phyloP scores from a whole-genome alignment of 2,888 invertebrate genomes.

The Tinea trinotella region DNA sequence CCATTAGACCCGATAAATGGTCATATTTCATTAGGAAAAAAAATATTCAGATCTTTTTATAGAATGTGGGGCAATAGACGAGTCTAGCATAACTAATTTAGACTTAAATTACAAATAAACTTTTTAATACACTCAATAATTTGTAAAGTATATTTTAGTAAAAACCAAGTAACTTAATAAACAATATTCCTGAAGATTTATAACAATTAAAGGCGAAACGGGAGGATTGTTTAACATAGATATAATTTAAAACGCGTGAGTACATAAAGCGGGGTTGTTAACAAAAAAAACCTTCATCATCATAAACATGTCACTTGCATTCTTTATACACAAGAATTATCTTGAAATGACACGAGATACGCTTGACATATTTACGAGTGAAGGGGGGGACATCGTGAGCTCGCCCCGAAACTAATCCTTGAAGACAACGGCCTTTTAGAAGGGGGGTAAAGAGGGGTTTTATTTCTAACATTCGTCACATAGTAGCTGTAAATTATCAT shows the following conservation, averaged over 20 bases:
- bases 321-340: slow-evolving; percentile 67
- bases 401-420: slow-evolving; percentile 69
- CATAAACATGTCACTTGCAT: slow-evolving; percentile 24
- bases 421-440: slow-evolving; percentile 28
- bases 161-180: too few relatives aligned
- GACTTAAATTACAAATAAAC: too few relatives aligned
- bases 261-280: neutral
- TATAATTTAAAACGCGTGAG: neutral
- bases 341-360: slow-evolving; percentile 55
- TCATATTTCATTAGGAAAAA: too few relatives aligned
- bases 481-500: slow-evolving; percentile 73
- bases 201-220: neutral
- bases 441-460: slow-evolving; percentile 39
- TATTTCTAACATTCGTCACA: slow-evolving; percentile 75
- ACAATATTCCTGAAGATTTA: too few relatives aligned
- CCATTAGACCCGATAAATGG: too few relatives aligned
- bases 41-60: too few relatives aligned
- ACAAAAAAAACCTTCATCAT: slow-evolving; percentile 10
- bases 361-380: slow-evolving; percentile 67
- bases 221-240: neutral
- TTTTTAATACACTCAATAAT: too few relatives aligned
- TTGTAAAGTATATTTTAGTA: too few relatives aligned
- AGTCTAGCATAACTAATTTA: too few relatives aligned
- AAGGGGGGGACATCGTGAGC: slow-evolving; percentile 43
- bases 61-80: too few relatives aligned